These are phyloP conservation scores for Rachycentron canadum DNA, from an alignment of 2,797 vertebrate species.

Conservation along the genomic window DNA sequence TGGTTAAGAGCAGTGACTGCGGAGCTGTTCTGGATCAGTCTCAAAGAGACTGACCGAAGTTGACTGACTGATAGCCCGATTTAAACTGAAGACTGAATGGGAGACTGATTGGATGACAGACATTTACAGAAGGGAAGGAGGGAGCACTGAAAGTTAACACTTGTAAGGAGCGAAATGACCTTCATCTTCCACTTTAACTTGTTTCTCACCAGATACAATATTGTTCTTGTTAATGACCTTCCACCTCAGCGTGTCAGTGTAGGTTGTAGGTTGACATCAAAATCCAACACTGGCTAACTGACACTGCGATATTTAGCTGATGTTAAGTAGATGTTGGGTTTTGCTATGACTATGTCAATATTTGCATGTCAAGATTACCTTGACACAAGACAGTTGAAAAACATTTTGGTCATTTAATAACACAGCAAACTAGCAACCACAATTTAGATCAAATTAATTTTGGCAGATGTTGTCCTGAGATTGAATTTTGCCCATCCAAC, in stretches of 20 bases:
- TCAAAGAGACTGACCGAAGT: constrained; percentile 50
- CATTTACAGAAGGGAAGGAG: constrained; percentile 7
- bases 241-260: constrained; percentile 1
- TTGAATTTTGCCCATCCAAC: too few relatives aligned
- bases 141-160: constrained; percentile 23
- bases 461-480: too few relatives aligned
- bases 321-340: too few relatives aligned
- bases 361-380: too few relatives aligned
- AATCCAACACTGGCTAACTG: too few relatives aligned
- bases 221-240: constrained; percentile 40
- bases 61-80: constrained; percentile 49
- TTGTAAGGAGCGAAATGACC: constrained; percentile 1
- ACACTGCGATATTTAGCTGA: too few relatives aligned
- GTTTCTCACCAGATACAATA: constrained; percentile 14
- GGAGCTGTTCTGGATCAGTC: constrained; percentile 50
- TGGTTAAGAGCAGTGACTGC: constrained; percentile 51
- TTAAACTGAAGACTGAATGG: constrained; percentile 42
- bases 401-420: too few relatives aligned
- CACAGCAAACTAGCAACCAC: too few relatives aligned
- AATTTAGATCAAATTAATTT: too few relatives aligned
- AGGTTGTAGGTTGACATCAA: too few relatives aligned
- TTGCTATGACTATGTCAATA: too few relatives aligned
- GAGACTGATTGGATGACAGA: constrained; percentile 27
- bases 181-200: background rate
- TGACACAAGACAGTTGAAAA: too few relatives aligned